Evolutionary conservation across 2,113 vertebrate species (phyloP).

Genomic region (Lophotis ruficrista): DNA sequence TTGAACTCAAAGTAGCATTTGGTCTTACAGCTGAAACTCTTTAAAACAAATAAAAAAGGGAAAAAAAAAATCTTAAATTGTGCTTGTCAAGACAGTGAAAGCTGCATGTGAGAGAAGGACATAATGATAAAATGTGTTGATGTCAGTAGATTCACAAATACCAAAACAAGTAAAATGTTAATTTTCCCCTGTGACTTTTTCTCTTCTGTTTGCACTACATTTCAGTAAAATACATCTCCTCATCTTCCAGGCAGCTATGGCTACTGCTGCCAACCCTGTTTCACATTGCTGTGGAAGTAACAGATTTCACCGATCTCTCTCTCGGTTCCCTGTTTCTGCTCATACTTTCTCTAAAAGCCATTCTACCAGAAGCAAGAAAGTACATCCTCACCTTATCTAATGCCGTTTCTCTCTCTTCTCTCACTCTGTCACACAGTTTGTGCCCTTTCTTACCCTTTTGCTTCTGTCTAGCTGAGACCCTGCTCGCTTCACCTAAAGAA

Average conservation of each 20-base stretch:
- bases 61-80: background rate
- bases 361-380: background rate
- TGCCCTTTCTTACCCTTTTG: background rate
- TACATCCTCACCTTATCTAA: background rate
- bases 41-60: background rate
- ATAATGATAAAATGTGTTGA: background rate
- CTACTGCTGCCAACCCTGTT: background rate
- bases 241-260: background rate
- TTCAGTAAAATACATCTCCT: background rate
- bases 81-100: background rate
- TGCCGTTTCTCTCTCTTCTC: background rate
- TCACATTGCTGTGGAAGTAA: background rate
- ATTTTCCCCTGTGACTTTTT: background rate
- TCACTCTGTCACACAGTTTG: background rate
- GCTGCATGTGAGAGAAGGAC: background rate
- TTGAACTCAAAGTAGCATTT: background rate
- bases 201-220: background rate
- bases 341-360: background rate
- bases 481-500: background rate
- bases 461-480: background rate
- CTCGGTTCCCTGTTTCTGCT: background rate
- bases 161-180: background rate
- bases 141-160: background rate
- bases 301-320: background rate
- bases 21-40: background rate